Conservation (phyloP, 1,140 invertebrate genomes). For the Drosophila pallidifrons region DNA sequence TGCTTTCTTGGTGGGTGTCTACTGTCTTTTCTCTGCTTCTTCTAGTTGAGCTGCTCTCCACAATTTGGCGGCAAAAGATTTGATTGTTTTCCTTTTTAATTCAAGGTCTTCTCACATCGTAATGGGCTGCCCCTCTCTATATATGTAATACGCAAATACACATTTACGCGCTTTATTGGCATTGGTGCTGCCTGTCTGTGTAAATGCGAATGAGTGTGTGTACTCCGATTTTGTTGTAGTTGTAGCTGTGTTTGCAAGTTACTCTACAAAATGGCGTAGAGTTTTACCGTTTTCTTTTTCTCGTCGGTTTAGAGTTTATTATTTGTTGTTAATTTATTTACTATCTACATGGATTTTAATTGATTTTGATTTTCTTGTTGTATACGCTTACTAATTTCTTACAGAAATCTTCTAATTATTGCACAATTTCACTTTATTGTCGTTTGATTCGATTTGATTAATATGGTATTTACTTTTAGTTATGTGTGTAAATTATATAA, state of each 20-base stretch:
- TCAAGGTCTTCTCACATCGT: conserved; percentile 48
- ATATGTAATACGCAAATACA: not conserved
- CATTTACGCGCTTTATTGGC: conserved; percentile 1
- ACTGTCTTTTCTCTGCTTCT: not conserved
- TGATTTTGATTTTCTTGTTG: conserved; percentile 35
- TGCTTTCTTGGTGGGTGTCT: conserved; percentile 8
- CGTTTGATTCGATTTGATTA: conserved; percentile 35
- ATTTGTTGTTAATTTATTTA: conserved; percentile 32
- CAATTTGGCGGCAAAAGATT: conserved; percentile 47
- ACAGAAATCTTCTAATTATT: conserved; percentile 76
- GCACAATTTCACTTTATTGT: conserved; percentile 64
- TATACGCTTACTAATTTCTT: conserved; percentile 70
- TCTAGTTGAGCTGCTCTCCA: conserved; percentile 7
- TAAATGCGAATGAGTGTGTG: conserved; percentile 3
- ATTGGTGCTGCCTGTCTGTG: conserved; percentile 34
- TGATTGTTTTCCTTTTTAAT: conserved; percentile 39
- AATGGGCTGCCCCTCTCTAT: not conserved
- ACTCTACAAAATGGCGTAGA: conserved; percentile 20
- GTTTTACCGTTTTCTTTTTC: conserved; percentile 18
- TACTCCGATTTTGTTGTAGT: conserved; percentile 13
- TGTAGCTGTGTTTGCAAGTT: conserved; percentile 21
- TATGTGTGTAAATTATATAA: conserved; percentile 48
- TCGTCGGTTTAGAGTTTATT: conserved; percentile 12
- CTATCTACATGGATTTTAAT: conserved; percentile 43
- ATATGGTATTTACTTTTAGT: conserved; percentile 21